Evolutionary conservation across 1,140 invertebrate genomes (phyloP).

Genomic region (Drosophila tsacasi): DNA sequence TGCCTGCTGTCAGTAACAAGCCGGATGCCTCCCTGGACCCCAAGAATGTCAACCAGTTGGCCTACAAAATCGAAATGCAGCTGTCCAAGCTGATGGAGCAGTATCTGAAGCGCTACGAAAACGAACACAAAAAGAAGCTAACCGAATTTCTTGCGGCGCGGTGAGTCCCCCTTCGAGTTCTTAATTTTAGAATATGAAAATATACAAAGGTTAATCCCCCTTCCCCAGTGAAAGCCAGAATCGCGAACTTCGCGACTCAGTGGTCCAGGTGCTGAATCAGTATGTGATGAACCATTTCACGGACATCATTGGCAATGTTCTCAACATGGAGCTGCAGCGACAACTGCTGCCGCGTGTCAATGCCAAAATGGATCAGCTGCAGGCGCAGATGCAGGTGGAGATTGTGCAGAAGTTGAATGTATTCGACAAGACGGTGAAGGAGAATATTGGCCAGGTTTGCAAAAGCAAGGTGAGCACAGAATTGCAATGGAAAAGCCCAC

Average conservation of each 20-base stretch:
- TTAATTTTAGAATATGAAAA: not conserved
- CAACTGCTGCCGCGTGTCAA: constrained; percentile 86
- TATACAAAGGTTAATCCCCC: not conserved
- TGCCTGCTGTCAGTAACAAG: constrained; percentile 26
- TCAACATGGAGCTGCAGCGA: constrained; percentile 85
- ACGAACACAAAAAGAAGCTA: constrained; percentile 84
- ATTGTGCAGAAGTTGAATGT: constrained; percentile 89
- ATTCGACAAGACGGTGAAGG: constrained; percentile 90
- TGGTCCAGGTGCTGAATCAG: constrained; percentile 84
- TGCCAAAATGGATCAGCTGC: constrained; percentile 88
- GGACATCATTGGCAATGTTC: constrained; percentile 85
- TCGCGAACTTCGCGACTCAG: constrained; percentile 86
- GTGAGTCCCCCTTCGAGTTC: constrained; percentile 23
- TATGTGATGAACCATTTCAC: constrained; percentile 85
- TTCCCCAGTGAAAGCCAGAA: constrained; percentile 71
- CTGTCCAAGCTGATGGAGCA: constrained; percentile 81
- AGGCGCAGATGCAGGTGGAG: constrained; percentile 89
- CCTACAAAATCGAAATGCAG: constrained; percentile 83
- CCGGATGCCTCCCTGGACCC: constrained; percentile 38
- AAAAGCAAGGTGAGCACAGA: constrained; percentile 88
- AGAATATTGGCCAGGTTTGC: constrained; percentile 92
- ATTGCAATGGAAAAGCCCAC: not conserved
- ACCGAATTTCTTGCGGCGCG: constrained; percentile 66
- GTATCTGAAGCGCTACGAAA: constrained; percentile 84
- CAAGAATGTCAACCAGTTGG: constrained; percentile 72